Conservation (phyloP, 2,888 invertebrate genomes). For the Parapristionchus giblindavisi region DNA sequence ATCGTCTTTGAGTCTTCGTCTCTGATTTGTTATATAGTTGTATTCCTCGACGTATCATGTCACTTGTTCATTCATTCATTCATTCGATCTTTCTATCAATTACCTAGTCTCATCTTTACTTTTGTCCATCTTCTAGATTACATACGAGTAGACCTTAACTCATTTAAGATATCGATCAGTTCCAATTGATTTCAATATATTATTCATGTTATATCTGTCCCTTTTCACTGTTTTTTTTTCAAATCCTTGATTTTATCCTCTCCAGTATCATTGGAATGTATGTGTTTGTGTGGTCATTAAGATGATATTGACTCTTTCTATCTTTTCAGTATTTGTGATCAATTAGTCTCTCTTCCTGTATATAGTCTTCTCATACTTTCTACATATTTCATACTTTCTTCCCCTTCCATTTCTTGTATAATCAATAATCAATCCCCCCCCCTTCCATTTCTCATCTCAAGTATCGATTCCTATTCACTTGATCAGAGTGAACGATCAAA, state of each 20-base stretch:
- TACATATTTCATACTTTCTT: not conserved
- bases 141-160: too few species aligned
- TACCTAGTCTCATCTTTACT: not conserved
- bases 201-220: not conserved
- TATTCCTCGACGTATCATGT: not conserved
- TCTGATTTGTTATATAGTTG: not conserved
- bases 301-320: conserved; percentile 11
- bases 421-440: too few species aligned
- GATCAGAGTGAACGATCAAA: too few species aligned
- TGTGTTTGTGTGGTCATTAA: not conserved
- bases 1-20: conserved; percentile 25
- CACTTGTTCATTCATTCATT: not conserved
- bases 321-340: not conserved
- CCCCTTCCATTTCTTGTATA: conserved; percentile 3
- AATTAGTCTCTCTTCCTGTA: conserved; percentile 14
- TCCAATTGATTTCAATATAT: not conserved
- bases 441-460: not conserved
- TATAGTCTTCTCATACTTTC: not conserved
- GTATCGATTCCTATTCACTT: too few species aligned
- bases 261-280: not conserved
- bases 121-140: not conserved
- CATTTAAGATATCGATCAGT: not conserved
- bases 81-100: not conserved
- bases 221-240: not conserved
- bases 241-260: not conserved